These are phyloP conservation scores for Cynopterus brachyotis DNA, from an alignment of 2,113 vertebrate genomes.

Conservation along the genomic window DNA sequence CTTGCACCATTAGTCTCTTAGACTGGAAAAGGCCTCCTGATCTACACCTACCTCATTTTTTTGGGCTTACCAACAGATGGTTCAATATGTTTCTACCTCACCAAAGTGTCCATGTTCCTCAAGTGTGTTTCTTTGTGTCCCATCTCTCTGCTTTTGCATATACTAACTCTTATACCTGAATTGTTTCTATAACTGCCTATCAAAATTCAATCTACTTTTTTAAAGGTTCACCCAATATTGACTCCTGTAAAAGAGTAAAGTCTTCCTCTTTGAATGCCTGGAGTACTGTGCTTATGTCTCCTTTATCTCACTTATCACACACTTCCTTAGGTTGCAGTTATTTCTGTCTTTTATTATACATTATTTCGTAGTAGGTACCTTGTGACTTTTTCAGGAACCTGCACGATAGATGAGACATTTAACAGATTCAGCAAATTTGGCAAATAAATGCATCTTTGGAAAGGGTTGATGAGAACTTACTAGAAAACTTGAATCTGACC, in stretches of 20 bases:
- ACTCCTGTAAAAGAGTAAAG: neutral
- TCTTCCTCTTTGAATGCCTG: neutral
- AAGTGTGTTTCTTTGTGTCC: neutral
- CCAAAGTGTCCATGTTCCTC: neutral
- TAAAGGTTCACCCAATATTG: neutral
- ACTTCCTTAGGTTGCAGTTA: neutral
- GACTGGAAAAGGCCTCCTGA: neutral
- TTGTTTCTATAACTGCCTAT: neutral
- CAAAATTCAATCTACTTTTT: neutral
- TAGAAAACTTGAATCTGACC: conserved; percentile 1
- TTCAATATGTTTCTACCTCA: neutral
- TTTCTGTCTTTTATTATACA: neutral
- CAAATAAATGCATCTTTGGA: neutral
- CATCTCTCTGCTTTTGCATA: neutral
- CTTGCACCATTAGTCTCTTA: neutral
- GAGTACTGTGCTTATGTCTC: neutral
- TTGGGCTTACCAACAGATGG: neutral
- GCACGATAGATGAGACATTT: neutral
- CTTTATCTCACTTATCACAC: neutral
- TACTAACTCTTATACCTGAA: neutral
- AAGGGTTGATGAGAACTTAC: neutral
- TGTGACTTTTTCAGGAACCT: neutral
- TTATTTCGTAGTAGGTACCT: neutral
- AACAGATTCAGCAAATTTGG: neutral
- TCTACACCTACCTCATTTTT: neutral